Percentiles rank a stretch among this genome's conserved stretches.
Conservation (phyloP, 2,888 invertebrate genomes). For the Pyrocoelia pectoralis region DNA sequence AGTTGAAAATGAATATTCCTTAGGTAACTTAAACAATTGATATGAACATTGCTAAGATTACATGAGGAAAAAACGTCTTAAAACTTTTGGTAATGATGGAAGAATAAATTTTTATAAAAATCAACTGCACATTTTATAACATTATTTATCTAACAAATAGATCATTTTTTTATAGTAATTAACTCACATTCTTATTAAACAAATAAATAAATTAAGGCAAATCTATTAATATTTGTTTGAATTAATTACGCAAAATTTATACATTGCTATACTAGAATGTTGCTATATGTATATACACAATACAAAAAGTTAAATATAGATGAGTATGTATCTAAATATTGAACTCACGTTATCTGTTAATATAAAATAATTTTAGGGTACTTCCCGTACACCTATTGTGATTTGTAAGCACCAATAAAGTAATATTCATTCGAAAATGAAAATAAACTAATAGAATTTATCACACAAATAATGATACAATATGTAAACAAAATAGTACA, state of each 20-base stretch:
- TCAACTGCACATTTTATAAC: background rate
- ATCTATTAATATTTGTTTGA: background rate
- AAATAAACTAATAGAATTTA: constrained; percentile 26
- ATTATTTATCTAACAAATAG: too few relatives aligned
- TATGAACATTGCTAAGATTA: too few relatives aligned
- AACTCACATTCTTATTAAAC: too few relatives aligned
- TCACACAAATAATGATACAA: constrained; percentile 28
- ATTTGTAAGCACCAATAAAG: constrained; percentile 25
- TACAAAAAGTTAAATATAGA: constrained; percentile 1
- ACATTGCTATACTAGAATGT: background rate
- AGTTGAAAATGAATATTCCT: too few relatives aligned
- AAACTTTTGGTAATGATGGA: background rate
- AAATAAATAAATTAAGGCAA: background rate
- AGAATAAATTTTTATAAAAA: background rate
- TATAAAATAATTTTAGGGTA: background rate
- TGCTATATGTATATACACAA: background rate
- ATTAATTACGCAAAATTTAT: background rate
- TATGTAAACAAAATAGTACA: constrained; percentile 29
- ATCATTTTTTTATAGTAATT: too few relatives aligned
- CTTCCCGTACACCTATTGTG: constrained; percentile 4
- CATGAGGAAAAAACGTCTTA: too few relatives aligned
- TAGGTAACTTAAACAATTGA: too few relatives aligned
- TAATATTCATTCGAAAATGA: constrained; percentile 16
- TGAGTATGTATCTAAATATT: constrained; percentile 18
- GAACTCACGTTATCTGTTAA: constrained; percentile 11